phyloP scores from a whole-genome alignment of 2,888 invertebrate genomes.

The Cephus runcator region DNA sequence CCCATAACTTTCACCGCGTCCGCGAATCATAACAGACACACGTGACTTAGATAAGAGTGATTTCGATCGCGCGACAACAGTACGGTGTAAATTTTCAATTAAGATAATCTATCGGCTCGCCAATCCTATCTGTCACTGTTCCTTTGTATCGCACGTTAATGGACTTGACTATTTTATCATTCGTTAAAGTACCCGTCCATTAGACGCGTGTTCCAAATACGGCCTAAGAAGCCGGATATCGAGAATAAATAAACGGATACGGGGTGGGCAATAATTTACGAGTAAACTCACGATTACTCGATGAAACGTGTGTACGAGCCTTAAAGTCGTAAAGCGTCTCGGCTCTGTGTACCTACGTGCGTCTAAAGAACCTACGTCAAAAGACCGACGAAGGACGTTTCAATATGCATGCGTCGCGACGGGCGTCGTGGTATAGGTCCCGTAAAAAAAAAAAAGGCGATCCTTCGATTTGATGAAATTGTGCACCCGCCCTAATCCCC shows the following conservation, averaged over 20 bases:
- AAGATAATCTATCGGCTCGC: not conserved
- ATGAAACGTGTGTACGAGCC: not conserved
- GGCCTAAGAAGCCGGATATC: not conserved
- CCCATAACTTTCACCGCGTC: not conserved
- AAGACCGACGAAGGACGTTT: not conserved
- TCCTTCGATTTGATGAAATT: too few relatives aligned
- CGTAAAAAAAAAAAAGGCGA: not conserved
- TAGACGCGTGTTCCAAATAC: not conserved
- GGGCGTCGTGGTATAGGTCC: not conserved
- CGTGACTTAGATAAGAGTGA: not conserved
- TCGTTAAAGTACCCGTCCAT: not conserved
- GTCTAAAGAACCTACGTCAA: not conserved
- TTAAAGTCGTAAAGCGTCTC: not conserved
- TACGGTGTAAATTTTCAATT: not conserved
- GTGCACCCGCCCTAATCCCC: too few relatives aligned
- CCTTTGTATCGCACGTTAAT: not conserved
- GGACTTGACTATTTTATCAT: not conserved
- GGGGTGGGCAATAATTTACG: not conserved
- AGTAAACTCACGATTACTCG: not conserved
- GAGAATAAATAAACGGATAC: not conserved
- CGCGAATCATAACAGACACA: not conserved
- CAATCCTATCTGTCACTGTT: not conserved
- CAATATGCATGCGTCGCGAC: not conserved
- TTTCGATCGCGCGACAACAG: not conserved
- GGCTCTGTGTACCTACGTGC: not conserved